Evolutionary conservation across 2,888 invertebrate genomes (phyloP), one percentile per base, ranked within the genome.

Genomic region (Rhynchonema sp.): DNA sequence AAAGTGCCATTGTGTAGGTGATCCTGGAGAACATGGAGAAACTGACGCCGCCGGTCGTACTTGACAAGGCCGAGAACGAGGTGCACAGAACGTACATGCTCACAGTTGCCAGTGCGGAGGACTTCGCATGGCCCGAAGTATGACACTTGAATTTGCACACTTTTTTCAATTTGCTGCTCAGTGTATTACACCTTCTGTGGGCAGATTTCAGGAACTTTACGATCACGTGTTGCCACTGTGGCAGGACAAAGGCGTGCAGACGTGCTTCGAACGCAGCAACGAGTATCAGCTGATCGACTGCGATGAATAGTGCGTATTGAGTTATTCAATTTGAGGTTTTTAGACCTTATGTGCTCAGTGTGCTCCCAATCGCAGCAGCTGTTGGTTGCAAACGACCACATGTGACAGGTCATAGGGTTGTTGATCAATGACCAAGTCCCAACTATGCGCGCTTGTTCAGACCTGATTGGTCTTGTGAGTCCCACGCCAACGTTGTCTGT

Each of bases 221-320:
- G 92, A 91, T 79, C 88, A 92, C 80, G 91, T 92, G 74, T 90
- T 92, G 79, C 84, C 84, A 73, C 83, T 98, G 75, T 99, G 98
- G 98, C 85, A 85, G 78, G 98, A 99, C 79, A 83, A 80, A 75
- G 96, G 96, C 69, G 92, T 98, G 67, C 88, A 88, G 79, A 82
- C 84, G 73, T 91, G 92, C 72, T 98, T 85, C 80, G 96, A 98
- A 77, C 83, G 98, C 75, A 91, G 92, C 79, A 96, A 98, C 81
- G 98, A 98, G 82, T 98, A 98, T 81, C 98, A 98, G 81, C 84
- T 98, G 76, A 99, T 99, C 79, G 98, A 98, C 82, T 98, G 98
- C 81, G 98, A 98, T 79, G 94, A 98, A 83, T 99, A 98, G 78
- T 79, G 66, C 74, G 75, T 74, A n/a, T n/a, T n/a, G n/a, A n/a